phyloP scores from a whole-genome alignment of 2,797 vertebrate species.

The Coccyzus lansbergi region DNA sequence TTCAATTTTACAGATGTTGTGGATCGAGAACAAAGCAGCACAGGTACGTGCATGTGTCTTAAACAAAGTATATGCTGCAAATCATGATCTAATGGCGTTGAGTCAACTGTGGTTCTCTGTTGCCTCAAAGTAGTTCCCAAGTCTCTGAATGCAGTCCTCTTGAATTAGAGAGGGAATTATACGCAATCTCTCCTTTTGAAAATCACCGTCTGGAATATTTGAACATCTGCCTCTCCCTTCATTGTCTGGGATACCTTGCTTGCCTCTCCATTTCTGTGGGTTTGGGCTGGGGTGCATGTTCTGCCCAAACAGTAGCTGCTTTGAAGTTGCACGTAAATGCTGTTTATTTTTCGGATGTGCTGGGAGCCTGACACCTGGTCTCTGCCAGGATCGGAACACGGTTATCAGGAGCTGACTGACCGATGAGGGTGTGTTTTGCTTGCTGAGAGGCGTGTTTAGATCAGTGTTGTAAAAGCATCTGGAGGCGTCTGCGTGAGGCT shows the following conservation, averaged over 20 bases:
- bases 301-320: conserved; percentile 24
- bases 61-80: conserved; percentile 18
- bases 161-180: background rate
- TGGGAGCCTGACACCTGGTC: conserved; percentile 10
- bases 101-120: background rate
- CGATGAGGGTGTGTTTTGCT: conserved; percentile 38
- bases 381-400: background rate
- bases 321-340: conserved; percentile 42
- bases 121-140: conserved; percentile 2
- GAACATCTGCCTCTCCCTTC: conserved; percentile 35
- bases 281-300: background rate
- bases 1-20: conserved; percentile 57
- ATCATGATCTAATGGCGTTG: conserved; percentile 36
- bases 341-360: background rate
- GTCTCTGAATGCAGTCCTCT: background rate
- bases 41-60: conserved; percentile 56
- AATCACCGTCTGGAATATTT: conserved; percentile 10
- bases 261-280: conserved; percentile 41
- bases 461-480: conserved; percentile 54
- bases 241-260: conserved; percentile 24
- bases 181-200: conserved; percentile 18
- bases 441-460: conserved; percentile 20
- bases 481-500: conserved; percentile 45
- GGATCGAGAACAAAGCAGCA: conserved; percentile 15
- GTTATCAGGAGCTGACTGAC: conserved; percentile 8